Conservation (phyloP, 2,888 invertebrate genomes). For the Portevinia maculata region DNA sequence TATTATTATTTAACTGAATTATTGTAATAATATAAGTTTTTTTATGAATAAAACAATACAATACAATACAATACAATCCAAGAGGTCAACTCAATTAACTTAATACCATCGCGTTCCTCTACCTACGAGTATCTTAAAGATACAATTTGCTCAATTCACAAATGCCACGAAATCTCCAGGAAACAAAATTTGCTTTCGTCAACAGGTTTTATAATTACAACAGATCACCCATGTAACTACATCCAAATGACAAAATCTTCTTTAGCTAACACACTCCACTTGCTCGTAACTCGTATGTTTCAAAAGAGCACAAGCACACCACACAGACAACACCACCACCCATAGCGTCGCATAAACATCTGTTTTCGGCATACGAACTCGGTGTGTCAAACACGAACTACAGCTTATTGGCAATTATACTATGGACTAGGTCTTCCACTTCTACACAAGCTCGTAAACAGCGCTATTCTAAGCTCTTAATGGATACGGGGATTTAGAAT, state of each 20-base stretch:
- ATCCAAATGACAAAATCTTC: slow-evolving; percentile 63
- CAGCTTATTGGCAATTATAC: slow-evolving; percentile 63
- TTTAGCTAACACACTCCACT: slow-evolving; percentile 68
- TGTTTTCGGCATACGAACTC: slow-evolving; percentile 31
- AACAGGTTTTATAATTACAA: slow-evolving; percentile 31
- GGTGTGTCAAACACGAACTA: slow-evolving; percentile 62
- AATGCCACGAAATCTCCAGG: slow-evolving; percentile 42
- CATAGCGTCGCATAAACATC: slow-evolving; percentile 26
- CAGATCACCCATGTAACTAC: slow-evolving; percentile 26
- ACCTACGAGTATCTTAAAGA: too few species aligned
- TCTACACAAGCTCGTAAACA: slow-evolving; percentile 1
- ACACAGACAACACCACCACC: not conserved
- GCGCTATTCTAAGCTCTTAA: slow-evolving; percentile 54
- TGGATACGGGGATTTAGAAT: slow-evolving; percentile 64
- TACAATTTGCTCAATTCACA: too few species aligned
- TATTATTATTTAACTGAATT: too few species aligned
- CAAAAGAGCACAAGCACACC: not conserved
- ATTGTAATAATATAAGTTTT: too few species aligned
- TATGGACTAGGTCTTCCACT: slow-evolving; percentile 24
- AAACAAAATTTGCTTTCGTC: slow-evolving; percentile 35
- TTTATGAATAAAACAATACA: too few species aligned
- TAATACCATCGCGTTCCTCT: too few species aligned
- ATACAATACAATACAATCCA: too few species aligned
- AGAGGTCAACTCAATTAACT: too few species aligned
- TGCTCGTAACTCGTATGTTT: slow-evolving; percentile 12